phyloP scores from a whole-genome alignment of 1,140 invertebrate genomes.

The Drosophila sucinea region DNA sequence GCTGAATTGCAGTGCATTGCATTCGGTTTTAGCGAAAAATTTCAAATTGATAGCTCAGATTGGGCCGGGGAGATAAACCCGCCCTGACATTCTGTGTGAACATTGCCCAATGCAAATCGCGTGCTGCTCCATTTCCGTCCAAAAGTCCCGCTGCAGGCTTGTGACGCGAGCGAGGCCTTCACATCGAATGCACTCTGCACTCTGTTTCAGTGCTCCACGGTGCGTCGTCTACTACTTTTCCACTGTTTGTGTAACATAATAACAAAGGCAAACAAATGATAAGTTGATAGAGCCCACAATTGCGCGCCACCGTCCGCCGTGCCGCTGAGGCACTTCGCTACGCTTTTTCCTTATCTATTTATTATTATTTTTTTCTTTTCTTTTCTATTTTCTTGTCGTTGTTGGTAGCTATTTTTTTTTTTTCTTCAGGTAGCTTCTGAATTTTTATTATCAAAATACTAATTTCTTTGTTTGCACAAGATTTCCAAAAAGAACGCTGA shows the following conservation, averaged over 20 bases:
- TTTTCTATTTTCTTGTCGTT: conserved; percentile 25
- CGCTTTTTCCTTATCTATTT: conserved; percentile 60
- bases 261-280: conserved; percentile 80
- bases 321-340: conserved; percentile 45
- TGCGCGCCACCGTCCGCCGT: conserved; percentile 46
- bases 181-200: not conserved
- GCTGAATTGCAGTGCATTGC: not conserved
- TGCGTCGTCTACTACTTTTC: conserved; percentile 29
- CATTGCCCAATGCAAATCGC: conserved; percentile 68
- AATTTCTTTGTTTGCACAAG: conserved; percentile 80
- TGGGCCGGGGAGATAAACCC: conserved; percentile 60
- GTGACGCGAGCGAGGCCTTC: not conserved
- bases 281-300: conserved; percentile 76
- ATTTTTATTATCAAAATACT: conserved; percentile 82
- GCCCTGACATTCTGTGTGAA: conserved; percentile 58
- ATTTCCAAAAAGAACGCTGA: conserved; percentile 53
- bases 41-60: conserved; percentile 79
- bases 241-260: conserved; percentile 79
- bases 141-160: conserved; percentile 5
- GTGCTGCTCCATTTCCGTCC: conserved; percentile 64
- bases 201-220: not conserved
- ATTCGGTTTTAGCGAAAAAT: conserved; percentile 51
- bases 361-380: conserved; percentile 46
- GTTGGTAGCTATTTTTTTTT: conserved; percentile 36
- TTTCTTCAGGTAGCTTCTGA: conserved; percentile 75